A percentile compares a stretch with the other conserved stretches of the same genome.
phyloP scores from a whole-genome alignment of 2,797 vertebrate genomes.

The Lacerta viridis region DNA sequence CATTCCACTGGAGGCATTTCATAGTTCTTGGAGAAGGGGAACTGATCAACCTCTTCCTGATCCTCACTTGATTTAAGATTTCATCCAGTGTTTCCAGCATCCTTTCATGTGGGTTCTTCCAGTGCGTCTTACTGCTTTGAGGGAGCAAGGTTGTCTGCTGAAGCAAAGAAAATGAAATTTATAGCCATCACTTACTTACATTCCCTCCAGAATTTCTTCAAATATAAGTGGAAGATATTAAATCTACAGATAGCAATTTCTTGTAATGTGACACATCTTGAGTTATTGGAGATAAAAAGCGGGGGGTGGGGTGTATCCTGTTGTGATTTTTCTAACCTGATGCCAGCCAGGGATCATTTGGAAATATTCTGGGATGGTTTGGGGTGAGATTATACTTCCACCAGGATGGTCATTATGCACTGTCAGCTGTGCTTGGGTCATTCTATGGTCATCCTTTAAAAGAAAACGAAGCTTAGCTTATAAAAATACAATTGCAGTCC shows the following conservation, averaged over 20 bases:
- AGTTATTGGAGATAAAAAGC: not conserved
- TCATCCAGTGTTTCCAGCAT: slow-evolving; percentile 38
- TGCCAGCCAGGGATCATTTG: slow-evolving; percentile 2
- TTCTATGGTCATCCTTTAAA: slow-evolving; percentile 19
- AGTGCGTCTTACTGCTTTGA: fast-evolving
- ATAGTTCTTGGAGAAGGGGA: not conserved
- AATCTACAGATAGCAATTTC: not conserved
- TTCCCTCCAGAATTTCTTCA: not conserved
- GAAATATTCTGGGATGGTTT: not conserved
- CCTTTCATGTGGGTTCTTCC: not conserved
- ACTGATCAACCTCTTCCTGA: not conserved
- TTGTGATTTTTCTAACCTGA: slow-evolving; percentile 31
- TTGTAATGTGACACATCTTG: not conserved
- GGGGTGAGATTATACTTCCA: not conserved
- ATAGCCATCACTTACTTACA: slow-evolving; percentile 1
- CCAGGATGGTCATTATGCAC: not conserved
- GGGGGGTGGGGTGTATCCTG: fast-evolving
- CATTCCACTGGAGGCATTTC: not conserved
- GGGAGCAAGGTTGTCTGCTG: not conserved
- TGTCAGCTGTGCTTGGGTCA: slow-evolving; percentile 4
- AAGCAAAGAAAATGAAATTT: not conserved
- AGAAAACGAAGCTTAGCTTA: not conserved
- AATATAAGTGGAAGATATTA: not conserved
- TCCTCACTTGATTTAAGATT: slow-evolving; percentile 63
- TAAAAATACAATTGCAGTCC: not conserved